Evolutionary conservation across 2,888 invertebrate species (phyloP), one percentile per base, ranked within the genome.

Genomic region (Mimas tiliae): DNA sequence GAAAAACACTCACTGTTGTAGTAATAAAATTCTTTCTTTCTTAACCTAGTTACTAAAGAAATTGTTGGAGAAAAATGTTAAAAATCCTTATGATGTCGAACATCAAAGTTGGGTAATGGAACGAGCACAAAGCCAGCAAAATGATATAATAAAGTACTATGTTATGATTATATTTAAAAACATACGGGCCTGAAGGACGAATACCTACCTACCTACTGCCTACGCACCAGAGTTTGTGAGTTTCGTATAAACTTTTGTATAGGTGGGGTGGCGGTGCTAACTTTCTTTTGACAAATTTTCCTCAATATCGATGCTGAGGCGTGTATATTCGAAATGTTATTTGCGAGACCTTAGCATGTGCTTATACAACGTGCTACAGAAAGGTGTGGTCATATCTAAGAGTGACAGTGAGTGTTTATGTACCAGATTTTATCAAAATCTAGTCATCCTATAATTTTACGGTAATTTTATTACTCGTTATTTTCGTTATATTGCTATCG

Each of bases 211-310:
- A 74, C 76, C 78, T 76, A 74, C 72, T 75, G 74, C 76, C 78
- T 76, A 75, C 73, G 69, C 69, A 70, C 69, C 73, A 74, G 73
- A 77, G 74, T 78, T 76, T 78, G 73, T 71, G 74, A 74, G 80
- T 74, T 79, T 80, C 72, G 66, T 67, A 67, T 48, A 70, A 81
- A 78, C 71, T 81, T 79, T 70, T 74, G 64, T 62, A 65, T 51
- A 64, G 64, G 64, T 58, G 62, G 72, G 67, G 71, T 72, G 74
- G 74, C 80, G 81, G 80, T 73, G 74, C 77, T 76, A 84, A 86
- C 77, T 83, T 84, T 83, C 75, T 84, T 82, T 78, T 79, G 79
- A 81, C 79, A 83, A 82, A 78, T 81, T n/a, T 79, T 71, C 70
- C 68, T 75, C 77, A 74, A 81, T 80, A 80, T 76, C 69, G 70